A percentile compares a stretch with the other conserved stretches of the same genome.
phyloP scores from a whole-genome alignment of 2,888 invertebrate species.

The Euplagia quadripunctaria region DNA sequence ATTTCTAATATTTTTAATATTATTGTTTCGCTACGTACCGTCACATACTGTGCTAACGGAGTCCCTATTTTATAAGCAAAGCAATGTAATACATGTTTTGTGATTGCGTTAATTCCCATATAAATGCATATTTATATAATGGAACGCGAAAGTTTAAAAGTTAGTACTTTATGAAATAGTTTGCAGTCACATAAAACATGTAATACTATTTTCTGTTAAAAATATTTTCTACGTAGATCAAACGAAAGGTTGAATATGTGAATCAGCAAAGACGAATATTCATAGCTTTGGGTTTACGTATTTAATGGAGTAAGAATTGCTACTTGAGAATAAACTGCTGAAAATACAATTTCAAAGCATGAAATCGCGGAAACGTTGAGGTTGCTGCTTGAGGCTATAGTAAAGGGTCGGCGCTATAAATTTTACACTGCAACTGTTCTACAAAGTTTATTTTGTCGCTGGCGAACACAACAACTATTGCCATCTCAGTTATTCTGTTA shows the following conservation, averaged over 20 bases:
- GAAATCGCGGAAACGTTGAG: constrained; percentile 34
- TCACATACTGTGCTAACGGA: no score
- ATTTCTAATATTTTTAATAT: no score
- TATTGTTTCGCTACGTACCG: no score
- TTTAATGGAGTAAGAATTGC: background rate
- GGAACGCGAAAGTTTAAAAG: no score
- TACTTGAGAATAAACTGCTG: constrained; percentile 7
- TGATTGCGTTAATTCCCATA: no score
- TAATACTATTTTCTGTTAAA: no score
- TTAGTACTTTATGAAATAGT: no score
- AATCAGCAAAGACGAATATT: background rate
- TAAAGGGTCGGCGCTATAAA: constrained; percentile 43
- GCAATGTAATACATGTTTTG: no score
- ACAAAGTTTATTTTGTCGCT: constrained; percentile 42
- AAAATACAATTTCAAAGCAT: constrained; percentile 18
- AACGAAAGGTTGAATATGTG: background rate
- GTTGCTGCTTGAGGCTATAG: constrained; percentile 26
- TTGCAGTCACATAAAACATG: no score
- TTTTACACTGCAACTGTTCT: constrained; percentile 46
- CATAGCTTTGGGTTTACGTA: background rate
- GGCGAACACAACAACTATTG: constrained; percentile 28
- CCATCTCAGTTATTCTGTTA: constrained; percentile 21
- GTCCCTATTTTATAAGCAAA: no score
- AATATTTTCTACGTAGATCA: background rate
- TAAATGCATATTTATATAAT: no score